Conservation (phyloP, 2,888 invertebrate species). For the Limnephilus auricula region DNA sequence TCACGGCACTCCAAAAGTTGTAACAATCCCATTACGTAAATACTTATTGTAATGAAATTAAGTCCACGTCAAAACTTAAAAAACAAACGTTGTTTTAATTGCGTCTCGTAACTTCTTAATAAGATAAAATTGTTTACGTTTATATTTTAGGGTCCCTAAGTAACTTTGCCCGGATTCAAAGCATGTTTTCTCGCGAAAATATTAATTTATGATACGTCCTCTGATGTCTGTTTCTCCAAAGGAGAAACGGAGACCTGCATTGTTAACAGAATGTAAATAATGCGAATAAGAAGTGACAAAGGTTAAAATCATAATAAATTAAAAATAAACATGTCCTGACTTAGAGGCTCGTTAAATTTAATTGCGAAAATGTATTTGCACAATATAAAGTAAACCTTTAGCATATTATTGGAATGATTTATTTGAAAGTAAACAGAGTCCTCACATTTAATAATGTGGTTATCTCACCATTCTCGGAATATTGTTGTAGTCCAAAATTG, state of each 20-base stretch:
- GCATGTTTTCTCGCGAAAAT: not conserved
- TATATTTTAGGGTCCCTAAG: not conserved
- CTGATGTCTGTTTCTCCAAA: not conserved
- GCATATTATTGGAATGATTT: not conserved
- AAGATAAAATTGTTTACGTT: constrained; percentile 19
- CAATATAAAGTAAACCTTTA: not conserved
- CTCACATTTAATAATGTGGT: not conserved
- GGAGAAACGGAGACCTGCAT: not conserved
- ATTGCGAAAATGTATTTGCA: not conserved
- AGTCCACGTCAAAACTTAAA: not conserved
- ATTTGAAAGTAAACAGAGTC: not conserved
- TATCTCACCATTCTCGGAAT: not conserved
- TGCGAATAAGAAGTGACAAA: not conserved
- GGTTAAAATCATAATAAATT: not conserved
- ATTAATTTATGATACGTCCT: not conserved
- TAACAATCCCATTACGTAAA: not conserved
- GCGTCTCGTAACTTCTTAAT: constrained; percentile 7
- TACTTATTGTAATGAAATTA: not conserved
- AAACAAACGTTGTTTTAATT: not conserved
- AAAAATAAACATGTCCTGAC: not conserved
- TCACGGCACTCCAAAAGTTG: not conserved
- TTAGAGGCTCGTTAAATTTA: not conserved
- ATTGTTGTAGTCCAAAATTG: not conserved
- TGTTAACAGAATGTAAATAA: not conserved
- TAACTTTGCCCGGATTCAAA: not conserved